phyloP scores from a whole-genome alignment of 1,140 invertebrate genomes.

The Drosophila sturtevanti region DNA sequence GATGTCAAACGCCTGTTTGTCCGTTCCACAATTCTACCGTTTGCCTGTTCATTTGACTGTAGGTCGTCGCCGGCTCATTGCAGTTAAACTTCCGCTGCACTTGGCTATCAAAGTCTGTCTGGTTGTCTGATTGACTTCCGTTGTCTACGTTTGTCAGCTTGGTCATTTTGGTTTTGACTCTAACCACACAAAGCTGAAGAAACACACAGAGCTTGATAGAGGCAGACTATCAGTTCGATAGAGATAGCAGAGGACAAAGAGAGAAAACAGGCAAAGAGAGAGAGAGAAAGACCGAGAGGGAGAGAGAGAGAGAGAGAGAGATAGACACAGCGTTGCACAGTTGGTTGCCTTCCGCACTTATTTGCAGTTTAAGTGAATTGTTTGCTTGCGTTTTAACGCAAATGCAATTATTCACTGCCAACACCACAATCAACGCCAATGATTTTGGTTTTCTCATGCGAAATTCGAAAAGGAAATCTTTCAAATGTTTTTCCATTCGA shows the following conservation, averaged over 20 bases:
- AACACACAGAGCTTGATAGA: constrained; percentile 27
- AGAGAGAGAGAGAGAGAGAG: neutral
- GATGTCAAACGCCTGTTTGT: constrained; percentile 65
- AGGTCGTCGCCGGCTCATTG: constrained; percentile 61
- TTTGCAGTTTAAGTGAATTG: constrained; percentile 81
- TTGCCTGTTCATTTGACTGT: constrained; percentile 38
- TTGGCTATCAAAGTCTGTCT: constrained; percentile 77
- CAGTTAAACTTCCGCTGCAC: constrained; percentile 76
- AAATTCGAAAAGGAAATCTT: constrained; percentile 54
- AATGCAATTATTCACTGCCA: constrained; percentile 76
- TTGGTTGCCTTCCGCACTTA: constrained; percentile 59
- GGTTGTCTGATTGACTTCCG: constrained; percentile 78
- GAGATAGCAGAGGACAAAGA: neutral
- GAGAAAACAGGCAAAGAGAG: too few species aligned
- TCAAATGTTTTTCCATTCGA: neutral
- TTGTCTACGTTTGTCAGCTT: constrained; percentile 78
- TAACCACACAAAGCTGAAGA: constrained; percentile 18
- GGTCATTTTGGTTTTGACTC: constrained; percentile 76
- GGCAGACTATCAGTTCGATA: constrained; percentile 49
- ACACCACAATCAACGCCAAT: constrained; percentile 23
- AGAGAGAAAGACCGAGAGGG: too few species aligned
- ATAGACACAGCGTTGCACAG: neutral
- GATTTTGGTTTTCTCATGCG: constrained; percentile 19
- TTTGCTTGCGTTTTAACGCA: constrained; percentile 81
- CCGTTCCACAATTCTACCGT: neutral